These are phyloP conservation scores for Otus sunia DNA, from an alignment of 2,113 vertebrate genomes.

Conservation along the genomic window DNA sequence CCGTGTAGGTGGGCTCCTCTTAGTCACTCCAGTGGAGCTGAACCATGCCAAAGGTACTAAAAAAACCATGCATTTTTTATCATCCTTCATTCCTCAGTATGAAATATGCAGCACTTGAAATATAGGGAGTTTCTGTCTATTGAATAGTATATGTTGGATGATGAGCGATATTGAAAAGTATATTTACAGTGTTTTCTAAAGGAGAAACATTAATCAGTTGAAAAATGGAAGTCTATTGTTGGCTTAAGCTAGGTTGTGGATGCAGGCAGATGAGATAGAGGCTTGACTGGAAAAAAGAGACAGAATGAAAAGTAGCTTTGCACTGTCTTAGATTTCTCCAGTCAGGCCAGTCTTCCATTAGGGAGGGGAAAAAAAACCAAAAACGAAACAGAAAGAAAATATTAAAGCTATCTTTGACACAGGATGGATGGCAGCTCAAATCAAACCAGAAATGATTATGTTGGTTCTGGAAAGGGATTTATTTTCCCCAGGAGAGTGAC, in stretches of 20 bases:
- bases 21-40: not conserved
- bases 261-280: not conserved
- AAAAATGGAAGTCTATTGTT: not conserved
- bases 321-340: not conserved
- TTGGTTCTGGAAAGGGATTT: not conserved
- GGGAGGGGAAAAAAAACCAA: not conserved
- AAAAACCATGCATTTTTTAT: not conserved
- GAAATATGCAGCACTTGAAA: not conserved
- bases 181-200: not conserved
- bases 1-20: conserved; percentile 26
- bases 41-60: not conserved
- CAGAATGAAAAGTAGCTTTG: not conserved
- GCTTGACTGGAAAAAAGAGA: not conserved
- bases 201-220: not conserved
- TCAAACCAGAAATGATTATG: not conserved
- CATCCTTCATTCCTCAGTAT: not conserved
- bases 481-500: conserved; percentile 2
- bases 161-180: not conserved
- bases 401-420: not conserved
- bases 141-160: not conserved
- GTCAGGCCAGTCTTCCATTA: not conserved
- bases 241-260: not conserved
- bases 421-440: conserved; percentile 5
- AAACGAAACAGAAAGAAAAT: not conserved
- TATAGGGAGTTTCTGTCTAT: not conserved